These are phyloP conservation scores for Acromyrmex heyeri DNA, from an alignment of 1,140 invertebrate genomes.

Conservation along the genomic window DNA sequence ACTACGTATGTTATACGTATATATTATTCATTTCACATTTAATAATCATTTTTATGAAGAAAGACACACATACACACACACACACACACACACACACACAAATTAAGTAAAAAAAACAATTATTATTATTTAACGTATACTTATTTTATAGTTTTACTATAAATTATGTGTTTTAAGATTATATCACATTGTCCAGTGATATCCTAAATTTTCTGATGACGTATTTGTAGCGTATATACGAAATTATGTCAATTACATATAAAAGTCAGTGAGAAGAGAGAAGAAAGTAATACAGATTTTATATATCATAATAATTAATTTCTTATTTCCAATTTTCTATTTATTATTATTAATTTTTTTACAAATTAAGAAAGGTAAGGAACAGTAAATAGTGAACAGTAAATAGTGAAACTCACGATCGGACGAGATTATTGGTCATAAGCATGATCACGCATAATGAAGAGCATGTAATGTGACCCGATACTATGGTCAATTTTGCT, in stretches of 20 bases:
- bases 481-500: conserved; percentile 15
- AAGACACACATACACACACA: no score
- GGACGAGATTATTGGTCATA: background rate
- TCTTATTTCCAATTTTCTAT: background rate
- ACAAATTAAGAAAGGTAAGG: background rate
- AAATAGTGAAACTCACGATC: background rate
- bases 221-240: background rate
- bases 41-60: background rate
- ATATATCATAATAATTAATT: background rate
- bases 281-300: background rate
- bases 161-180: no score
- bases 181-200: no score
- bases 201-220: background rate
- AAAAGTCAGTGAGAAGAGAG: background rate
- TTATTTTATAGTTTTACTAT: no score
- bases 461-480: conserved; percentile 21
- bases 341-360: background rate
- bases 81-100: no score
- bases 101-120: no score
- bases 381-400: no score
- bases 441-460: conserved; percentile 46
- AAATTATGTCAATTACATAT: background rate
- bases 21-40: background rate
- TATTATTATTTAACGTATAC: no score
- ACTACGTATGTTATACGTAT: no score